Conservation (phyloP, 2,113 vertebrate genomes). For the Rostratula benghalensis region DNA sequence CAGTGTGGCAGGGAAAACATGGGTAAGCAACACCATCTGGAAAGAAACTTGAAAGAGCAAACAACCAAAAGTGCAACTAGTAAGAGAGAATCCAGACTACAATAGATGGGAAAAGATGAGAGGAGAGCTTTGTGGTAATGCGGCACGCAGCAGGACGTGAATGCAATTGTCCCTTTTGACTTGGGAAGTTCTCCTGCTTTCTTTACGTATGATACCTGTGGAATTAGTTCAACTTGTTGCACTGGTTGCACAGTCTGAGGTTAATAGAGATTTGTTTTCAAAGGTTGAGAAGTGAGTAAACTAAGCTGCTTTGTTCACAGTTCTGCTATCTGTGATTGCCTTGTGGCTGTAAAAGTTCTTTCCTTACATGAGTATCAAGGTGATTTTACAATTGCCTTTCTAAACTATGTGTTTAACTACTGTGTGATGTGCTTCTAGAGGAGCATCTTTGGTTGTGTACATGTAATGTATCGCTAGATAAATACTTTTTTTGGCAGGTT, state of each 20-base stretch:
- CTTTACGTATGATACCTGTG: background rate
- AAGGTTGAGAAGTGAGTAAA: background rate
- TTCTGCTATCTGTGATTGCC: background rate
- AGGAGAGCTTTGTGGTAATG: background rate
- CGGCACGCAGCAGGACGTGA: background rate
- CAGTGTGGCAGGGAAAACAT: constrained; percentile 46
- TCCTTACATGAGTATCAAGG: background rate
- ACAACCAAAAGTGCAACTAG: constrained; percentile 49
- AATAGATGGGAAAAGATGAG: constrained; percentile 37
- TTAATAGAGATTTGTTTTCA: background rate
- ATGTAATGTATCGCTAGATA: constrained; percentile 8
- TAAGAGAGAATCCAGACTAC: constrained; percentile 47
- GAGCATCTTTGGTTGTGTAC: constrained; percentile 27
- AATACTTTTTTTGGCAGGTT: background rate
- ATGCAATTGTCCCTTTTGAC: background rate
- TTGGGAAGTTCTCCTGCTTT: constrained; percentile 2
- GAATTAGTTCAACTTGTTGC: background rate
- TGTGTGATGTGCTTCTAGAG: constrained; percentile 2
- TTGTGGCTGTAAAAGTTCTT: constrained; percentile 1
- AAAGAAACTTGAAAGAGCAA: constrained; percentile 62
- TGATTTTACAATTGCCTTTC: constrained; percentile 15
- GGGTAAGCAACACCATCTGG: constrained; percentile 68
- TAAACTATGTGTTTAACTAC: constrained; percentile 22
- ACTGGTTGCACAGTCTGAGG: background rate
- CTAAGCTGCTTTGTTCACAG: background rate